Evolutionary conservation across 2,888 invertebrate species (phyloP), one percentile per base, ranked within the genome.

Genomic region (Torymus texanus): DNA sequence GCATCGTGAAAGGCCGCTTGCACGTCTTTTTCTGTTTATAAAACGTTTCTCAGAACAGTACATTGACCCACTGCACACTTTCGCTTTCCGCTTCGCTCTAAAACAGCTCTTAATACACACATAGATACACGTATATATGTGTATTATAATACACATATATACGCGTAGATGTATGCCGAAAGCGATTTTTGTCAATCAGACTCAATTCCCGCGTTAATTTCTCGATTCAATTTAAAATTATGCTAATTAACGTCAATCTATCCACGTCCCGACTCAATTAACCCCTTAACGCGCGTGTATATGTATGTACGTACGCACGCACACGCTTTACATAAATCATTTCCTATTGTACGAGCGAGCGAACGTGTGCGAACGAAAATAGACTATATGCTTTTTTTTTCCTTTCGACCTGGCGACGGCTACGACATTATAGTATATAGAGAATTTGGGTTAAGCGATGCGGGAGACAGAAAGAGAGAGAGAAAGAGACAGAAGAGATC

Each of bases 191-290:
- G 18, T 21, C 62, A 62, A 62, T 62, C 62, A 24, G 62, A 62
- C 29, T 24, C 62, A 62, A 62, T 62, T 62, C 62, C 62, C 21
- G 62, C 62, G 56, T 56, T 56, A 56, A 56, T 56, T 56, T 56
- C 41, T 41, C 53, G 55, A 67, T 53, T 55, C 51, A 67, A 67
- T 67, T 55, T 55, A 67, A 67, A 55, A 21, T 55, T 51, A 67
- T 67, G 67, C n/a, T 67, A 67, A 67, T 67, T 24, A 55, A 55
- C 55, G 29, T n/a, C 58, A 24, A 70, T 70, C 70, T 12, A 70
- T 70, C 41, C 41, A 21, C 68, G 51, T 66, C 14, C 21, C 50
- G 51, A 65, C 51, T 65, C 65, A 29, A 65, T 51, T 65, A 65
- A 65, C 65, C 65, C 51, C 18, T 65, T 53, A 53, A 53, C 18